Base-by-base conservation (phyloP, 2,888 invertebrate genomes). In the Eumerus sabulonum region DNA sequence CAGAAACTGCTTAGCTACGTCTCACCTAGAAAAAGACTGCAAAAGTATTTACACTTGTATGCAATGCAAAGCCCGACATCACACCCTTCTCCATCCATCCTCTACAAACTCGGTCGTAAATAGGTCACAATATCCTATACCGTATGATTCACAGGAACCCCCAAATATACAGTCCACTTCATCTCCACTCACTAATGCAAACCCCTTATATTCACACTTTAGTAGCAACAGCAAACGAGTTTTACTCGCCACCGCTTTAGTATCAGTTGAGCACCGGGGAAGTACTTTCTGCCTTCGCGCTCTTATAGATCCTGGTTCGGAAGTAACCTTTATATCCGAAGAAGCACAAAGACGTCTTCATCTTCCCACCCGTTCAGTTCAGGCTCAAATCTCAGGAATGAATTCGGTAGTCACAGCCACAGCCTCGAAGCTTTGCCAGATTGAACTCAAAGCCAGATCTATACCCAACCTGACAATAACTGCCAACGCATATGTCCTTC, bases 241-340 rank as follows among this genome's bases (percentile, higher is more conserved):
- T n/a, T n/a, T 40, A n/a, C n/a, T 40, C 11, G 40, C 40, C n/a
- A 40, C 40, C 11, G 40, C 40, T 40, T n/a, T 40, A n/a, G 40
- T 40, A 40, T 2, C 11, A 40, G 40, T 40, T 40, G 12, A n/a
- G 11, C 40, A 40, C n/a, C 12, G n/a, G 9, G 40, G 11, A 11
- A n/a, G n/a, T 40, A n/a, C n/a, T 40, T 11, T 40, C n/a, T n/a
- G n/a, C n/a, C 36, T 36, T 9, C 36, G 36, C 5, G 11, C 36
- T 40, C 11, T 40, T n/a, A 40, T 9, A 40, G n/a, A 40, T 40
- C 11, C 40, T n/a, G 40, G 12, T n/a, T n/a, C 40, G 11, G 40
- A n/a, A 40, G 40, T 40, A 40, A 40, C 40, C 11, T 40, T 40
- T 40, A 40, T 40, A 40, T n/a, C 40, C 1, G 40, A 40, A 11